A percentile compares a stretch with the other conserved stretches of the same genome.
phyloP scores from a whole-genome alignment of 1,140 invertebrate species.

The Nephotettix cincticeps region DNA sequence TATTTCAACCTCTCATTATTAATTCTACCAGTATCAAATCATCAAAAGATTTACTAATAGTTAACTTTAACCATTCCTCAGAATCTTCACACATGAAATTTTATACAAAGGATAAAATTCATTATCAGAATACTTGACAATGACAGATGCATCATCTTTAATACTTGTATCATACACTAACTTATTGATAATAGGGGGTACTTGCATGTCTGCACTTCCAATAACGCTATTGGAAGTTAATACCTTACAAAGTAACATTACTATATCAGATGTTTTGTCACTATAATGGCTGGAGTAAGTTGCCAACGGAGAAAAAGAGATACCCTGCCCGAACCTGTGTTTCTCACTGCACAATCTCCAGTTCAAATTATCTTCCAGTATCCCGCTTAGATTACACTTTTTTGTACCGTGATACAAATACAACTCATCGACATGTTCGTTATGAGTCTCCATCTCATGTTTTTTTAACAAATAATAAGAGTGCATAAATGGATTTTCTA shows the following conservation, averaged over 20 bases:
- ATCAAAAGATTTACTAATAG: no score
- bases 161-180: background rate
- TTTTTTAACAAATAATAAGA: background rate
- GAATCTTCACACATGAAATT: background rate
- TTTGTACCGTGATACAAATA: background rate
- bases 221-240: background rate
- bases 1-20: no score
- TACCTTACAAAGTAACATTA: background rate
- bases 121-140: background rate
- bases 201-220: background rate
- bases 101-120: slow-evolving; percentile 3
- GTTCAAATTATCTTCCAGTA: background rate
- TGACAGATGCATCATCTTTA: slow-evolving; percentile 4
- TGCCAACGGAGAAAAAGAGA: background rate
- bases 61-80: no score
- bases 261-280: background rate
- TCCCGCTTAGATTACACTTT: background rate
- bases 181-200: background rate
- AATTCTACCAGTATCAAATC: no score
- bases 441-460: background rate
- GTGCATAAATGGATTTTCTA: background rate
- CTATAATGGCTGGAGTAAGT: slow-evolving; percentile 1
- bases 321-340: background rate
- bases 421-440: background rate
- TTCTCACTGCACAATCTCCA: slow-evolving; percentile 4